Conservation (phyloP, 2,797 vertebrate genomes). For the Gorsachius magnificus region DNA sequence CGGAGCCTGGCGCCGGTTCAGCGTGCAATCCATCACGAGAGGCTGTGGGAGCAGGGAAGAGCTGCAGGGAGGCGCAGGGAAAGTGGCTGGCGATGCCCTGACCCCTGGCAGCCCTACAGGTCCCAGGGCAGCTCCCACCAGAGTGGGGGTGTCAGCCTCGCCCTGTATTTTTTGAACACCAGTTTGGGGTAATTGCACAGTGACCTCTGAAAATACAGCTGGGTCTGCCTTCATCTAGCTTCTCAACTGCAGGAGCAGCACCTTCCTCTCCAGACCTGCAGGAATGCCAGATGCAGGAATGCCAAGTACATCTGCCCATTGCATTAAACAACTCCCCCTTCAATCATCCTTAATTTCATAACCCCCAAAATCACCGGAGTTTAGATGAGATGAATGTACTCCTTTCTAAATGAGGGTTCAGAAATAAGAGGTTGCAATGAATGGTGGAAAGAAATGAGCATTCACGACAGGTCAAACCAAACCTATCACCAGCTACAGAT, state of each 20-base stretch:
- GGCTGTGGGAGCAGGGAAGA: neutral
- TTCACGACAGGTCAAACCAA: neutral
- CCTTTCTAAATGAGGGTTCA: neutral
- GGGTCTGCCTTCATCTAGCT: neutral
- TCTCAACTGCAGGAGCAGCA: neutral
- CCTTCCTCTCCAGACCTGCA: neutral
- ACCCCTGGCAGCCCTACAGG: neutral
- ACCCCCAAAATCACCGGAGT: neutral
- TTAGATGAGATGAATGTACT: neutral
- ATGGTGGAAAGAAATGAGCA: neutral
- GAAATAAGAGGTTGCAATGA: neutral
- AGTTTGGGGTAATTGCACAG: neutral
- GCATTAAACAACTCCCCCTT: neutral
- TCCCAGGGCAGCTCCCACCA: neutral
- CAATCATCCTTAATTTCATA: neutral
- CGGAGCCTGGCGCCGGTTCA: neutral
- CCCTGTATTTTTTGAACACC: neutral
- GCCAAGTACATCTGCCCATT: neutral
- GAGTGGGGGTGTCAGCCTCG: neutral
- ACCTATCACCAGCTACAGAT: neutral
- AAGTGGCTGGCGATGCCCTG: neutral
- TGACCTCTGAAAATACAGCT: neutral
- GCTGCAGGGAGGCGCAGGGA: neutral
- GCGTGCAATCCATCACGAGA: neutral
- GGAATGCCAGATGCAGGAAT: neutral